These are phyloP conservation scores for Gopherus flavomarginatus DNA, from an alignment of 2,113 vertebrate genomes.

Conservation along the genomic window DNA sequence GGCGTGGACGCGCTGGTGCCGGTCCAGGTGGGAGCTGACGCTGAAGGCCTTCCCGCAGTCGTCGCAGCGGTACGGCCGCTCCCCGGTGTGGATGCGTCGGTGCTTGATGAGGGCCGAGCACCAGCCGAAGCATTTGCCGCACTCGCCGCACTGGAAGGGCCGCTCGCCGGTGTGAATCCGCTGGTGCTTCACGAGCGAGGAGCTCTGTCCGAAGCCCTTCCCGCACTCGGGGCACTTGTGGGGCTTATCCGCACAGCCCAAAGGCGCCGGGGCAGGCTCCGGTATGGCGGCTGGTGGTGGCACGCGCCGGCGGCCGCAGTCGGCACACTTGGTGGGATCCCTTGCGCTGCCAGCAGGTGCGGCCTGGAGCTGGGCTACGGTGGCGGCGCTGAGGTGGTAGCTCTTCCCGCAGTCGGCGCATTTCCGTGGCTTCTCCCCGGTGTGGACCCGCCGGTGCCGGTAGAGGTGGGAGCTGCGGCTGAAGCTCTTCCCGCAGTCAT, in stretches of 20 bases:
- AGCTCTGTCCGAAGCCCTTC: conserved; percentile 72
- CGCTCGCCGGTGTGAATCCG: conserved; percentile 62
- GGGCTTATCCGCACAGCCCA: conserved; percentile 40
- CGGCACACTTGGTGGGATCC: not conserved
- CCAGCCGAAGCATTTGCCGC: conserved; percentile 49
- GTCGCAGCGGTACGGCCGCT: conserved; percentile 71
- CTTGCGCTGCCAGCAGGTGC: not conserved
- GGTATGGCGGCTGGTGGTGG: not conserved
- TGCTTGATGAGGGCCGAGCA: conserved; percentile 54
- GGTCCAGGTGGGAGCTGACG: conserved; percentile 73
- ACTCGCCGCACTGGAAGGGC: conserved; percentile 55
- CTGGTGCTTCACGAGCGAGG: conserved; percentile 74
- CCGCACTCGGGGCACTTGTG: conserved; percentile 70
- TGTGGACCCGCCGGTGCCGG: conserved; percentile 87
- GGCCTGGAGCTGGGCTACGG: not conserved
- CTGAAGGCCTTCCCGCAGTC: conserved; percentile 78
- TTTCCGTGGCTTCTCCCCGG: conserved; percentile 82
- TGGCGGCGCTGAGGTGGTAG: not conserved
- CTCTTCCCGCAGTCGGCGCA: conserved; percentile 73
- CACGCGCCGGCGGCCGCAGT: not conserved
- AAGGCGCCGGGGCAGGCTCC: not conserved
- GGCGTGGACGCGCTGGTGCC: conserved; percentile 72
- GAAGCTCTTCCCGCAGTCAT: conserved; percentile 86
- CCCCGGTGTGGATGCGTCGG: conserved; percentile 29
- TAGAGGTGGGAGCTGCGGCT: conserved; percentile 87